Conservation (phyloP, 23 tunicate genomes). For the Clavelina lepadiformis region DNA sequence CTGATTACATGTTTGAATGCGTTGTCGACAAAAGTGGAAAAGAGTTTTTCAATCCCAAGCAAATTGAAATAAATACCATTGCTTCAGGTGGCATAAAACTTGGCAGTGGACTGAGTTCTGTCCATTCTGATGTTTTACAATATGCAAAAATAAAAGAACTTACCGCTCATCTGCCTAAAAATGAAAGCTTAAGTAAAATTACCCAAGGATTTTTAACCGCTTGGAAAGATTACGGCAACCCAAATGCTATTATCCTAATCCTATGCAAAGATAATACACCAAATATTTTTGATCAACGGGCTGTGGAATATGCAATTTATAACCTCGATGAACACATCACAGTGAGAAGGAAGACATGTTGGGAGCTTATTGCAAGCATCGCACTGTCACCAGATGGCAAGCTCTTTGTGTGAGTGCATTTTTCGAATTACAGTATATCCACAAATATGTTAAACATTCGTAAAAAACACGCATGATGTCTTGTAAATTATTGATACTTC, state of each 20-base stretch:
- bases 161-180: slow-evolving; percentile 24
- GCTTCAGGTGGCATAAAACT: slow-evolving; percentile 68
- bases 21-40: neutral
- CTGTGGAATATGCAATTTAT: slow-evolving; percentile 61
- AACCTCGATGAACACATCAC: slow-evolving; percentile 28
- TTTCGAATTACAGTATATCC: too few species aligned
- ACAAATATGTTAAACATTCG: too few species aligned
- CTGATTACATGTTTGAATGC: slow-evolving; percentile 82
- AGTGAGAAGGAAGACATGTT: slow-evolving; percentile 34
- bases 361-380: slow-evolving; percentile 5
- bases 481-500: too few species aligned
- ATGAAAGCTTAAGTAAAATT: slow-evolving; percentile 7
- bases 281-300: slow-evolving; percentile 77
- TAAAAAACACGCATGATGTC: too few species aligned
- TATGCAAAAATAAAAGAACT: neutral
- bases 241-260: slow-evolving; percentile 55
- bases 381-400: too few species aligned
- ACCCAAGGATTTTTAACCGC: slow-evolving; percentile 52
- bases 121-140: slow-evolving; percentile 24
- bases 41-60: slow-evolving; percentile 24
- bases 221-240: slow-evolving; percentile 55
- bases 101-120: slow-evolving; percentile 21
- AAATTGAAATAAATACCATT: slow-evolving; percentile 77
- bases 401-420: too few species aligned
- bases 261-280: slow-evolving; percentile 23